Evolutionary conservation across 2,113 vertebrate genomes (phyloP), one percentile per base, ranked within the genome.

Genomic region (Salminus brasiliensis): DNA sequence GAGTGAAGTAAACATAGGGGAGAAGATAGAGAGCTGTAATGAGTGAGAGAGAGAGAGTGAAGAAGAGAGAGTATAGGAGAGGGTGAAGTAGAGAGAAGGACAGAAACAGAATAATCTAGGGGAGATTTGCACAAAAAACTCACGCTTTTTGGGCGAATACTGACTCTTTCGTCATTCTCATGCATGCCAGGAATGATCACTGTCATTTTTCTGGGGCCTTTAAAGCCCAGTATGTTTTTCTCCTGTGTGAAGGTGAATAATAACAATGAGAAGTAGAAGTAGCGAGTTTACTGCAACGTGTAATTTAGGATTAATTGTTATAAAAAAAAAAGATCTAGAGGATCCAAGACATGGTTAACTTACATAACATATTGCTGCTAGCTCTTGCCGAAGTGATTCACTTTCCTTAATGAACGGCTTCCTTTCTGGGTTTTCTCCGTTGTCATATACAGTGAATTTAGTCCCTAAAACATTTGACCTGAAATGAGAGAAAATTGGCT

Each of bases 201-300:
- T 0, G 95, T 96, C 97, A 99, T 99, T 89, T 96, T 99, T 80
- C 98, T 93, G n/a, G 98, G 98, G 41, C 98, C 98, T 86, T 95
- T 98, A 82, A 98, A 97, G 55, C 98, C 98, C 52, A 99, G 90
- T 1, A 99, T 95, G 59, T 98, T 99, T 2, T 95, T 97, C 87
- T 98, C 96, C 98, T 98, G 83, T 66, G 88, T 90, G 80, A 78
- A 2, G 79, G 6, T 62, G 16, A 76, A 27, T 39, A 18, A 63
- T 25, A 12, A 34, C 16, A 55, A 41, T 68, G 16, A 16, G 30
- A 15, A 55, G 25, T 34, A 68, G 34, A 39, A 59, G 36, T 3
- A 13, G 9, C 25, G 11, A 59, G n/a, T n/a, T 59, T 15, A 34
- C 25, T 78, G 13, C 27, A 41, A 43, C 30, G 16, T 68, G 2